phyloP scores from a whole-genome alignment of 2,113 vertebrate genomes.

The Aegithalos caudatus region DNA sequence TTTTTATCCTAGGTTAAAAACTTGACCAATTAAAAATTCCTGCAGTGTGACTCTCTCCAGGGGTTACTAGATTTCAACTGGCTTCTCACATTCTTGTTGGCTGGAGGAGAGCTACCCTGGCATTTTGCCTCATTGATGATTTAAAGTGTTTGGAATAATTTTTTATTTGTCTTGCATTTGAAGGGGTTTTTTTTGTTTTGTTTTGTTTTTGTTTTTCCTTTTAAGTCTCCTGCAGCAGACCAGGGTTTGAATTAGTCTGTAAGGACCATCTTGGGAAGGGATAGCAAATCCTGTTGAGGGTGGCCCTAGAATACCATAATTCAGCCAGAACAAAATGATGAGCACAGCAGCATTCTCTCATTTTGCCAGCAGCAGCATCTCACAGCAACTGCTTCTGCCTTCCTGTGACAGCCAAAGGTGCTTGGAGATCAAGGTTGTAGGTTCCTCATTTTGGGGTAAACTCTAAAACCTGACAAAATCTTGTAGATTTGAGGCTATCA shows the following conservation, averaged over 20 bases:
- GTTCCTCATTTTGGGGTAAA: background rate
- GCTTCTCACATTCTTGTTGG: background rate
- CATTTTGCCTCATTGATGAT: background rate
- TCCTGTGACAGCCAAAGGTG: background rate
- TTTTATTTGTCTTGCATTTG: background rate
- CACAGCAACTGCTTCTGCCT: background rate
- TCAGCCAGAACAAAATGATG: background rate
- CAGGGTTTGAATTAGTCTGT: background rate
- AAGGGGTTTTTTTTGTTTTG: no score
- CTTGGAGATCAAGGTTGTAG: rapidly evolving
- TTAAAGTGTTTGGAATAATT: background rate
- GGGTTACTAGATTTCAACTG: background rate
- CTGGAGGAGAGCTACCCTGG: background rate
- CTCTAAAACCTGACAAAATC: background rate
- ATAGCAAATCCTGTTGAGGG: background rate
- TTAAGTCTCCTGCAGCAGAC: background rate
- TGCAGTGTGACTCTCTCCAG: background rate
- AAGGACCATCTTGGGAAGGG: background rate
- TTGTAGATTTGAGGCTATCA: rapidly evolving
- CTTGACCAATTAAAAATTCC: background rate
- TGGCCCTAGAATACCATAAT: background rate
- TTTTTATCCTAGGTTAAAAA: background rate
- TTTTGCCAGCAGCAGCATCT: background rate
- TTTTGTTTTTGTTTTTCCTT: background rate
- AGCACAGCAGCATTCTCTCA: rapidly evolving